These are phyloP conservation scores for Thalassoma bifasciatum DNA, from an alignment of 2,113 vertebrate genomes.

Conservation along the genomic window DNA sequence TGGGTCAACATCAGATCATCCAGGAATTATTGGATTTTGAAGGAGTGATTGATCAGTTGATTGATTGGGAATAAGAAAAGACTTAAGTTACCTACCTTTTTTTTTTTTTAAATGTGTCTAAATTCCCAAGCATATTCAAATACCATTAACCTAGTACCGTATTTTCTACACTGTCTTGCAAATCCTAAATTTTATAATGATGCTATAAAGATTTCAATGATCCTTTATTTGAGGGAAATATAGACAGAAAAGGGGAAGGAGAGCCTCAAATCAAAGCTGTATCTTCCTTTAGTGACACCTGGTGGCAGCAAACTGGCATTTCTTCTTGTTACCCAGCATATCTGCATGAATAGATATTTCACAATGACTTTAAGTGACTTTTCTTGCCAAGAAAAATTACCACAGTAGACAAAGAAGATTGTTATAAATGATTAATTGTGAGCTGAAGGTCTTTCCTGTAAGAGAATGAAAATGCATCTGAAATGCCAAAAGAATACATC, in stretches of 20 bases:
- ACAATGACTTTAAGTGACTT: too few relatives aligned
- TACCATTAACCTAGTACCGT: too few relatives aligned
- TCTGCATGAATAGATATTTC: not conserved
- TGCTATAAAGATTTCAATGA: not conserved
- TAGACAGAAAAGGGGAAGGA: not conserved
- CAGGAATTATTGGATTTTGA: not conserved
- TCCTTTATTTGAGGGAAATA: not conserved
- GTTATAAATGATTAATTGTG: too few relatives aligned
- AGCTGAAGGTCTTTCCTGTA: too few relatives aligned
- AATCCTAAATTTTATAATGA: not conserved
- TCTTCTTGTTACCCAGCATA: not conserved
- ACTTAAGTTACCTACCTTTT: too few relatives aligned
- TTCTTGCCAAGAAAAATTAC: too few relatives aligned
- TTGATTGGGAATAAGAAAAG: too few relatives aligned
- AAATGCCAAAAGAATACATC: too few relatives aligned
- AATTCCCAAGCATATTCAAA: too few relatives aligned
- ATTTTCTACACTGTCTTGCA: not conserved
- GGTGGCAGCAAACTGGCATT: slow-evolving; percentile 17
- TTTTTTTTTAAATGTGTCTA: too few relatives aligned
- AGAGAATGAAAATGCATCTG: too few relatives aligned
- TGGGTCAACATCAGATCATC: not conserved
- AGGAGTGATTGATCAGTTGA: not conserved
- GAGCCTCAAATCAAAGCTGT: not conserved
- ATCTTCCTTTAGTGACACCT: slow-evolving; percentile 40
- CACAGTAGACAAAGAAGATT: too few relatives aligned